These are phyloP conservation scores for Rhyzopertha dominica DNA, from an alignment of 1,140 invertebrate genomes.

Conservation along the genomic window DNA sequence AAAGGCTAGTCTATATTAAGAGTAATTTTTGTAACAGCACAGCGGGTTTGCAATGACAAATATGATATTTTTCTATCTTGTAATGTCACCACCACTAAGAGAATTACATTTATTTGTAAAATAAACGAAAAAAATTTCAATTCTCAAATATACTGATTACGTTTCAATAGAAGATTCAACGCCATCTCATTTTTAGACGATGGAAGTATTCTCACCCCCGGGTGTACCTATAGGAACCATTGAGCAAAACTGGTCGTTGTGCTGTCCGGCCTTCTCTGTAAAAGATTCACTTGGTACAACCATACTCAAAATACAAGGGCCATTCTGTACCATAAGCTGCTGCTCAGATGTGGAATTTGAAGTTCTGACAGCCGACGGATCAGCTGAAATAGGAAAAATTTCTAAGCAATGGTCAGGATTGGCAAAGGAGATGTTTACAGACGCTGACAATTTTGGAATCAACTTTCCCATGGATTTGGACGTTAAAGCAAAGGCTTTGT, in stretches of 20 bases:
- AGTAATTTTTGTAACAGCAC: no score
- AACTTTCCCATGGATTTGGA: constrained; percentile 53
- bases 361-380: constrained; percentile 46
- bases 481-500: constrained; percentile 52
- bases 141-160: neutral
- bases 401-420: constrained; percentile 53
- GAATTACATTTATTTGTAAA: no score
- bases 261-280: constrained; percentile 67
- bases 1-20: no score
- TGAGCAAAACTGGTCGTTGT: constrained; percentile 76
- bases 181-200: constrained; percentile 41
- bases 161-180: neutral
- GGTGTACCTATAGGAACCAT: constrained; percentile 68
- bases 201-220: constrained; percentile 64
- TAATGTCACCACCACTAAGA: no score
- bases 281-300: constrained; percentile 67
- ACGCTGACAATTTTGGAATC: constrained; percentile 55
- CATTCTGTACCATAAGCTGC: constrained; percentile 68
- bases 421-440: constrained; percentile 50
- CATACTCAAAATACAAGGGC: constrained; percentile 75
- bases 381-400: constrained; percentile 48
- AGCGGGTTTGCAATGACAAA: no score
- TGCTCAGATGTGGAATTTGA: constrained; percentile 70
- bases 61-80: no score
- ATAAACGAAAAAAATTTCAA: neutral